Evolutionary conservation across 1,140 invertebrate genomes (phyloP), one percentile per base, ranked within the genome.

Genomic region (Bilobella aurantiaca): DNA sequence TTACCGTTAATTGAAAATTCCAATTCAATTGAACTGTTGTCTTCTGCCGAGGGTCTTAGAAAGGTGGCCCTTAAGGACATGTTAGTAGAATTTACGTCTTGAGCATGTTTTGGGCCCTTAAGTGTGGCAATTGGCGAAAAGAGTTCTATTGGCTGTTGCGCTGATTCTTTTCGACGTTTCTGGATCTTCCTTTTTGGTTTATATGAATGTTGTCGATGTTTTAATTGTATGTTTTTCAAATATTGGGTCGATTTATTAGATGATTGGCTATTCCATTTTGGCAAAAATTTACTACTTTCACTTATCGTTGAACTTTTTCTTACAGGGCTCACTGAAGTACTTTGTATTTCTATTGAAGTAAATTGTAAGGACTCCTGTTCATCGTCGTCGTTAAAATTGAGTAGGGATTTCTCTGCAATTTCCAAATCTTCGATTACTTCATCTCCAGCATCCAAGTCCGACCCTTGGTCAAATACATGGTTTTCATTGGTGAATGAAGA

Each of bases 11-110:
- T 23, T 16, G 49, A 53, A 5, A 53, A 23, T 23, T 53, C 49
- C 49, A 53, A 23, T 53, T 53, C 49, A 53, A 53, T 53, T 53
- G 49, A 53, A 23, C 23, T 53, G 23, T 23, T 53, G 14, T 53
- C 49, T 14, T 53, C 49, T 14, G 49, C 3, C 25, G 14, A 12
- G 25, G 49, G 49, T 23, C 14, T 53, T 5, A 53, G 49, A 23
- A 53, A 53, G 25, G 49, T 53, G 3, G 49, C 49, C 21, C 25
- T 53, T 12, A 53, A 23, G 21, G 49, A 53, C 5, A 53, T 23
- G 25, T 53, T 53, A 23, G 5, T 53, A 8, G 49, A 53, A 14
- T 53, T 23, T 14, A 18, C 3, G 14, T 53, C 34, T 12, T 8
- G 18, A 42, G 34, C 34, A 18, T 8, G 8, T 8, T 18, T 42